Evolutionary conservation across 2,113 vertebrate genomes (phyloP).

Genomic region (Orthonyx spaldingii): DNA sequence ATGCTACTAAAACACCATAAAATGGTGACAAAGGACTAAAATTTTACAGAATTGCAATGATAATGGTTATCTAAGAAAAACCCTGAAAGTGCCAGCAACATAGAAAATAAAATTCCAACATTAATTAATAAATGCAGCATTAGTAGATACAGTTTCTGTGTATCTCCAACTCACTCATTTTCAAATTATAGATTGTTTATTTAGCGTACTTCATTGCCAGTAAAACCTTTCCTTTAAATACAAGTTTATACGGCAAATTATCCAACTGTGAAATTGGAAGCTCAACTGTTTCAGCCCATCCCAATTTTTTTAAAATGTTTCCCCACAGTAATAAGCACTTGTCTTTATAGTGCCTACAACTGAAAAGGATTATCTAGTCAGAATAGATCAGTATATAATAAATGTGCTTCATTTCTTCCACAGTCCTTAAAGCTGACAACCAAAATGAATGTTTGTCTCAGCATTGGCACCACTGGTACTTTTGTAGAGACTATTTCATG

Average conservation of each 20-base stretch:
- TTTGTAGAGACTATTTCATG: conserved; percentile 79
- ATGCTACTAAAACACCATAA: neutral
- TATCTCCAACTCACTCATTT: neutral
- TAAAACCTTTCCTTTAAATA: conserved; percentile 68
- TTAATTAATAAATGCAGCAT: neutral
- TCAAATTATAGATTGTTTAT: conserved; percentile 57
- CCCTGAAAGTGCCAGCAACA: neutral
- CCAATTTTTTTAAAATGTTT: conserved; percentile 56
- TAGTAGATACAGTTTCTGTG: neutral
- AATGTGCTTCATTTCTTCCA: conserved; percentile 75
- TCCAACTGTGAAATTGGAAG: conserved; percentile 76
- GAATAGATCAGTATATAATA: conserved; percentile 74
- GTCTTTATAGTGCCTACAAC: conserved; percentile 63
- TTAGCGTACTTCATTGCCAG: conserved; percentile 37
- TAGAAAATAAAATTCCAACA: neutral
- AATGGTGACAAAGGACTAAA: neutral
- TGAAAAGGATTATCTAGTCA: conserved; percentile 74
- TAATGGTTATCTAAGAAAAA: neutral
- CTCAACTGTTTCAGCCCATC: conserved; percentile 46
- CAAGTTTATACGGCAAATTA: conserved; percentile 72
- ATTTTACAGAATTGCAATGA: neutral
- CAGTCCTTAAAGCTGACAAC: conserved; percentile 72
- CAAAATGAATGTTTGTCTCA: conserved; percentile 75
- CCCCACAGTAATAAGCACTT: conserved; percentile 64
- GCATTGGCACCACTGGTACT: conserved; percentile 55